Percentiles rank a stretch among this genome's conserved stretches.
Evolutionary conservation across 2,888 invertebrate species (phyloP).

Genomic region (Agrochola lychnidis): DNA sequence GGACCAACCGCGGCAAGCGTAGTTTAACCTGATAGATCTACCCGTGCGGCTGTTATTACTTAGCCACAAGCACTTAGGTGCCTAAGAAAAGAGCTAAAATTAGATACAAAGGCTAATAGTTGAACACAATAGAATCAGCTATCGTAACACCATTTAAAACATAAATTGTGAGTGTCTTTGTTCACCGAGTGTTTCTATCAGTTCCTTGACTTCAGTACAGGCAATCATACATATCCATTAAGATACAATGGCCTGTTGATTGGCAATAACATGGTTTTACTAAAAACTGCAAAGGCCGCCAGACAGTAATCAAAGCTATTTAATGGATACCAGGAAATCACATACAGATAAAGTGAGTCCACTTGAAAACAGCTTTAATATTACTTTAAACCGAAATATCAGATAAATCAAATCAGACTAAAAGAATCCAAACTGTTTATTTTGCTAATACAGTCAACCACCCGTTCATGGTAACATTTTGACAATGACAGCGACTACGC

Average conservation of each 20-base stretch:
- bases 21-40: too few relatives aligned
- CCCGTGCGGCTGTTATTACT: too few relatives aligned
- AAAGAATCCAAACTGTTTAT: background rate
- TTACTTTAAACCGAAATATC: background rate
- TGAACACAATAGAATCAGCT: background rate
- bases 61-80: too few relatives aligned
- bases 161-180: background rate
- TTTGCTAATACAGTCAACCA: background rate
- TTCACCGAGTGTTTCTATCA: background rate
- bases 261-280: constrained; percentile 15
- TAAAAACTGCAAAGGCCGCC: constrained; percentile 13
- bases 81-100: too few relatives aligned
- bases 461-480: too few relatives aligned
- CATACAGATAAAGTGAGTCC: constrained; percentile 6
- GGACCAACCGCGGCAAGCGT: too few relatives aligned
- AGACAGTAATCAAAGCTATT: constrained; percentile 22
- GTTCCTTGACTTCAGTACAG: constrained; percentile 3
- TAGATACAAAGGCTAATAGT: too few relatives aligned
- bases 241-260: constrained; percentile 21
- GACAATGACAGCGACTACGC: too few relatives aligned
- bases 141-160: background rate
- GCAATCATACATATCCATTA: constrained; percentile 18
- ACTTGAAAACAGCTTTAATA: background rate
- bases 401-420: background rate
- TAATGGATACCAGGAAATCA: constrained; percentile 20